phyloP scores from a whole-genome alignment of 1,140 invertebrate species.

The Panulirus ornatus region DNA sequence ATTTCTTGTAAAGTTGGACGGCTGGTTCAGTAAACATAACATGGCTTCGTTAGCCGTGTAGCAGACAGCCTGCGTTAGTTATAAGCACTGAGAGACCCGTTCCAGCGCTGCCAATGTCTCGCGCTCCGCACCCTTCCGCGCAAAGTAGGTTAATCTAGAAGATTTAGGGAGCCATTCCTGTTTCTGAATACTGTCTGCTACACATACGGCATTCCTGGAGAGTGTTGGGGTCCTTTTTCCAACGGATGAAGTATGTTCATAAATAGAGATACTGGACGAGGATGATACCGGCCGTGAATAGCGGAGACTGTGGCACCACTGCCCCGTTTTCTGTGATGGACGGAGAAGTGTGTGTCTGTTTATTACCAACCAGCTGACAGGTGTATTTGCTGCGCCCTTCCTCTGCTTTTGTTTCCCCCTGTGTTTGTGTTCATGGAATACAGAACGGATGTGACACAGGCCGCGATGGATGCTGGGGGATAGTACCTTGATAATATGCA shows the following conservation, averaged over 20 bases:
- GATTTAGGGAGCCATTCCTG: neutral
- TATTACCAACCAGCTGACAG: conserved; percentile 69
- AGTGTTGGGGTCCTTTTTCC: neutral
- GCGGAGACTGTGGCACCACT: conserved; percentile 50
- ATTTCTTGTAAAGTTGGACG: conserved; percentile 70
- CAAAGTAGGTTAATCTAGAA: conserved; percentile 4
- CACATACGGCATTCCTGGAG: neutral
- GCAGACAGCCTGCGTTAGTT: conserved; percentile 70
- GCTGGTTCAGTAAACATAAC: conserved; percentile 70
- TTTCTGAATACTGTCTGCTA: neutral
- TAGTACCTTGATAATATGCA: conserved; percentile 41
- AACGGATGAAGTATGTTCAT: neutral
- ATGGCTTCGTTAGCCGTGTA: conserved; percentile 69
- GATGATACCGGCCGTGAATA: neutral
- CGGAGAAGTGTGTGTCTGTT: conserved; percentile 73
- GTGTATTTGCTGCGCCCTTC: conserved; percentile 71
- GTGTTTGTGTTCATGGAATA: conserved; percentile 71
- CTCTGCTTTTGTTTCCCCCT: conserved; percentile 69
- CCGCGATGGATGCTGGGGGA: conserved; percentile 43
- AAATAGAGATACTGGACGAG: conserved; percentile 7
- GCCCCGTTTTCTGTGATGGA: conserved; percentile 70
- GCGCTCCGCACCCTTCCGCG: neutral
- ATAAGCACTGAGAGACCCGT: conserved; percentile 69
- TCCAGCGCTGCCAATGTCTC: conserved; percentile 49
- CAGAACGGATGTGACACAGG: conserved; percentile 54